Conservation (phyloP, 37 sponge, comb jelly and placozoan genomes). For the Trichoplax adhaerens region DNA sequence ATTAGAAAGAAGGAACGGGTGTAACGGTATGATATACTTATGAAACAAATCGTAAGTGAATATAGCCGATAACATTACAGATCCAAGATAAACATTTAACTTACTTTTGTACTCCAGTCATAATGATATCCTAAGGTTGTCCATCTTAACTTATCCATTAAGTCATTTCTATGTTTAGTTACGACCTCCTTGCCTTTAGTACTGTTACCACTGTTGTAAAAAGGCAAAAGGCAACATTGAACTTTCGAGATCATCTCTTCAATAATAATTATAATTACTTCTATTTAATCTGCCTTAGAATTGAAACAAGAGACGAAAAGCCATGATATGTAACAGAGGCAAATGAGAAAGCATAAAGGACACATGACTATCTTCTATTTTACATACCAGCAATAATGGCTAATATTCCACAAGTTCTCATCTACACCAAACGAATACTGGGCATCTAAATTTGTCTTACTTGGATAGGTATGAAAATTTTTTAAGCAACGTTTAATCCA, state of each 20-base stretch:
- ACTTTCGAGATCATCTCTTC: too few relatives aligned
- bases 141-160: slow-evolving; percentile 58
- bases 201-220: too few relatives aligned
- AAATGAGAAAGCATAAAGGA: too few relatives aligned
- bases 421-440: slow-evolving; percentile 28
- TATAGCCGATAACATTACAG: too few relatives aligned
- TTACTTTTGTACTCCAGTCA: slow-evolving; percentile 73
- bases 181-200: too few relatives aligned
- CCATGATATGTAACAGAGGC: too few relatives aligned
- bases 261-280: too few relatives aligned
- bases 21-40: too few relatives aligned
- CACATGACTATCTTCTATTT: not conserved
- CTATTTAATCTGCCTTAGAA: too few relatives aligned
- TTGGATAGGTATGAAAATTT: slow-evolving; percentile 57
- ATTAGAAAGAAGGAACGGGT: not conserved
- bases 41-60: too few relatives aligned
- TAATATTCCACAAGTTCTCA: slow-evolving; percentile 28
- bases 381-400: not conserved
- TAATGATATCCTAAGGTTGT: slow-evolving; percentile 88
- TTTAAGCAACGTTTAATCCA: slow-evolving; percentile 56
- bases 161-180: not conserved
- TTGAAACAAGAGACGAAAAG: too few relatives aligned
- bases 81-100: not conserved
- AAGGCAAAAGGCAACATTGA: too few relatives aligned
- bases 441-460: slow-evolving; percentile 69